A percentile compares a stretch with the other conserved stretches of the same genome.
phyloP scores from a whole-genome alignment of 1,140 invertebrate species.

The Euglossa dilemma region DNA sequence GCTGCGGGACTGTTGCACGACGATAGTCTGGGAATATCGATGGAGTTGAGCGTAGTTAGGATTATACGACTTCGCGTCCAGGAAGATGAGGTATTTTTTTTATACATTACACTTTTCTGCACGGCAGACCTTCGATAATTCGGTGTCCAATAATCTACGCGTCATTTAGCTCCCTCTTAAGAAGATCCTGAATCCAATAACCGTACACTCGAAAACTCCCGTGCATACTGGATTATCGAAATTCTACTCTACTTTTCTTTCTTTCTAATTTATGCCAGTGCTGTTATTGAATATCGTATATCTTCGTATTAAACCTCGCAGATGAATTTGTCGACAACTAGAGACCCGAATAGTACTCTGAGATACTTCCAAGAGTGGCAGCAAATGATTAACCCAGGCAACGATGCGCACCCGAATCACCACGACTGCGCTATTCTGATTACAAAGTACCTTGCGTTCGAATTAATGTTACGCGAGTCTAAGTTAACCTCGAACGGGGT shows the following conservation, averaged over 20 bases:
- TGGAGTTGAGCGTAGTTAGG: constrained; percentile 85
- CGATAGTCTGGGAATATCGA: constrained; percentile 83
- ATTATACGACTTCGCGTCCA: constrained; percentile 83
- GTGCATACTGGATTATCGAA: too few relatives aligned
- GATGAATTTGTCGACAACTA: constrained; percentile 45
- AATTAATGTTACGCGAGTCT: constrained; percentile 29
- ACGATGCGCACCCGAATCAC: constrained; percentile 85
- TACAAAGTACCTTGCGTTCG: constrained; percentile 83
- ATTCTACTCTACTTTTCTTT: too few relatives aligned
- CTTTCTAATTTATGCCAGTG: too few relatives aligned
- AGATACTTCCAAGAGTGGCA: constrained; percentile 86
- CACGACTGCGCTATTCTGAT: constrained; percentile 88
- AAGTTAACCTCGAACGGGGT: constrained; percentile 30
- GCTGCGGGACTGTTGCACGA: constrained; percentile 84
- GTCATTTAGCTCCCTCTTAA: too few relatives aligned
- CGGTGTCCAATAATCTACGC: too few relatives aligned
- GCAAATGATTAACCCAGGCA: constrained; percentile 83
- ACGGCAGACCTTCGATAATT: too few relatives aligned
- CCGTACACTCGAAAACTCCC: too few relatives aligned
- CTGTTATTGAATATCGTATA: too few relatives aligned
- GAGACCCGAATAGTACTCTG: constrained; percentile 82
- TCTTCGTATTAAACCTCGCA: neutral
- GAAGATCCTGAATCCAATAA: too few relatives aligned
- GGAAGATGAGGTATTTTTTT: constrained; percentile 79
- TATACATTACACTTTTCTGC: neutral